phyloP scores from a whole-genome alignment of 1,140 invertebrate genomes.

The Musca domestica region DNA sequence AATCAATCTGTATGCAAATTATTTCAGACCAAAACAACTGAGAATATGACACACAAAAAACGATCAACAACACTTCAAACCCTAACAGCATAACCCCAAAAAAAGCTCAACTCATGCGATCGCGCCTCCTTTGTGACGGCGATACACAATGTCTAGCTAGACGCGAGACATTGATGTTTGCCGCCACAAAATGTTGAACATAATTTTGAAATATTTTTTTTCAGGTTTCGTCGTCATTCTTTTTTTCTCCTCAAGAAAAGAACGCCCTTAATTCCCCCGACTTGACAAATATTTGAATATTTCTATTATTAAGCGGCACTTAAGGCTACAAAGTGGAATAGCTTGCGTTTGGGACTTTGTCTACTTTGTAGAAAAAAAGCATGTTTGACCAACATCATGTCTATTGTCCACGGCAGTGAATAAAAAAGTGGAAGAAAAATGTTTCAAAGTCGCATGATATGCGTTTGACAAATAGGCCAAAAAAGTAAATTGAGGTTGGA shows the following conservation, averaged over 20 bases:
- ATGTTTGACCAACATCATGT: background rate
- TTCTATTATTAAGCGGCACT: constrained; percentile 19
- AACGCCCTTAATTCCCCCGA: constrained; percentile 11
- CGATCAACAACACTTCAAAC: background rate
- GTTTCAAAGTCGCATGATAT: background rate
- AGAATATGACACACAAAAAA: background rate
- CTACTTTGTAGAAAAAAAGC: background rate
- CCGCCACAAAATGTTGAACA: constrained; percentile 9
- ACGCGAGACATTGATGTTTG: constrained; percentile 10
- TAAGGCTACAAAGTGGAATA: constrained; percentile 12
- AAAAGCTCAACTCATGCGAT: too few relatives aligned
- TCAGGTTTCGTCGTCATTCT: background rate
- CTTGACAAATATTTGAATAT: constrained; percentile 20
- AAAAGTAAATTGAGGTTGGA: too few relatives aligned
- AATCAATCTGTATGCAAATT: constrained; percentile 22
- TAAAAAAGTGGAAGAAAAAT: background rate
- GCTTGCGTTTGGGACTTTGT: background rate
- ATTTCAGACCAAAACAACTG: background rate
- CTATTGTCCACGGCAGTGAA: background rate
- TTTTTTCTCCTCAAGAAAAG: background rate
- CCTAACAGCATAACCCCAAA: too few relatives aligned
- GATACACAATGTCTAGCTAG: too few relatives aligned
- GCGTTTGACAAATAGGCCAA: constrained; percentile 12
- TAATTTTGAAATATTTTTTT: background rate
- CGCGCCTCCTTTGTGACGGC: too few relatives aligned